These are phyloP conservation scores for Caretta caretta DNA, from an alignment of 2,113 vertebrate species.

Conservation along the genomic window DNA sequence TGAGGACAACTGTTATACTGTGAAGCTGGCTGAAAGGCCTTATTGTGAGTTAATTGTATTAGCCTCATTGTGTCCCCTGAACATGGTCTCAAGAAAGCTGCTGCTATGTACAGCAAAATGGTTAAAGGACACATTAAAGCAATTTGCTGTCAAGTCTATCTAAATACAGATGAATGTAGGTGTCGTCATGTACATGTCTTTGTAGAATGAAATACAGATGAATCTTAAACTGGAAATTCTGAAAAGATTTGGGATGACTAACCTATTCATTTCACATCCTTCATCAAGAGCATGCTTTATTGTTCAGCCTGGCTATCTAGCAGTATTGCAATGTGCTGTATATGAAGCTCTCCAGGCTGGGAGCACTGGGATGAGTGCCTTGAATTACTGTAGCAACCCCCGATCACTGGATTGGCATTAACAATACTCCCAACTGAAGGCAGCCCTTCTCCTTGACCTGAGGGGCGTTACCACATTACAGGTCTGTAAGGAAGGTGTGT, in stretches of 20 bases:
- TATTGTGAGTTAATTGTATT: background rate
- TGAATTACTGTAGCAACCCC: conserved; percentile 55
- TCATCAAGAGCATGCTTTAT: conserved; percentile 37
- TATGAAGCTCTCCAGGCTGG: conserved; percentile 34
- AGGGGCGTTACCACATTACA: conserved; percentile 27
- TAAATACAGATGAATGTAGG: background rate
- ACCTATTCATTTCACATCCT: conserved; percentile 9
- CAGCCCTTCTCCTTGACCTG: background rate
- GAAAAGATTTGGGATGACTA: conserved; percentile 24
- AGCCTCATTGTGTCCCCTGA: conserved; percentile 20
- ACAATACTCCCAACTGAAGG: background rate
- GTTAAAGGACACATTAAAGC: background rate
- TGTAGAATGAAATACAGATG: background rate
- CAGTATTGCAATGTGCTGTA: conserved; percentile 17
- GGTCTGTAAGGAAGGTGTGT: conserved; percentile 15
- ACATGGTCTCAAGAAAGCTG: conserved; percentile 52
- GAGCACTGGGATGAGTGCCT: conserved; percentile 73
- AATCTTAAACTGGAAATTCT: background rate
- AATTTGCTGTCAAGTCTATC: background rate
- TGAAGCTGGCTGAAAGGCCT: conserved; percentile 49
- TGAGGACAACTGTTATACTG: conserved; percentile 49
- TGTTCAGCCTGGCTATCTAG: conserved; percentile 35
- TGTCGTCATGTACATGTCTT: conserved; percentile 27
- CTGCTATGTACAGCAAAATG: conserved; percentile 18
- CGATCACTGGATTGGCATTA: conserved; percentile 43